These are phyloP conservation scores for Falco naumanni DNA, from an alignment of 2,797 vertebrate genomes.

Conservation along the genomic window DNA sequence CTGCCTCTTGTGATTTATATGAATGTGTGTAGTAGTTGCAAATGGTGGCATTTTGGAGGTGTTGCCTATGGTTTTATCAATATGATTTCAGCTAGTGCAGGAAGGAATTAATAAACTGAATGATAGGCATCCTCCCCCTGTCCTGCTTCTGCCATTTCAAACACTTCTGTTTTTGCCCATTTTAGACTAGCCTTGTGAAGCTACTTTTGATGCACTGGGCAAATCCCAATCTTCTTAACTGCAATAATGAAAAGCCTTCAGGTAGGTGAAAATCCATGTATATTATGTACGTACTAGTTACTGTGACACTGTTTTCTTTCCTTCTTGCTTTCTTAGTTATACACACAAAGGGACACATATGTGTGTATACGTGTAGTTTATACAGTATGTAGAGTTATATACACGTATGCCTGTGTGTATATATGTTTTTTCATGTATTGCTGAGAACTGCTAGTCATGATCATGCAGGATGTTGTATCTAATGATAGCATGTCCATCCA, in stretches of 20 bases:
- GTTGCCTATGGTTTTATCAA: background rate
- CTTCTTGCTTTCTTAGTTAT: background rate
- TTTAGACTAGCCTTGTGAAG: conserved; percentile 88
- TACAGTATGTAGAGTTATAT: background rate
- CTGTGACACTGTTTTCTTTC: background rate
- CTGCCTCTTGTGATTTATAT: background rate
- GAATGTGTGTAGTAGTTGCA: background rate
- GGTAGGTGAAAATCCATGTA: conserved; percentile 76
- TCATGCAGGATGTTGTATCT: background rate
- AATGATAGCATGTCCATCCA: background rate
- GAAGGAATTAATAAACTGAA: background rate
- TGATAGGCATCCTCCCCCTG: background rate
- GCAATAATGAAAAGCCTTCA: conserved; percentile 92
- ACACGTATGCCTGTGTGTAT: rapidly evolving
- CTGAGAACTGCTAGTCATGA: background rate
- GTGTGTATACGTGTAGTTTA: background rate
- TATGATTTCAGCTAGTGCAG: background rate
- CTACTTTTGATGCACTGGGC: conserved; percentile 87
- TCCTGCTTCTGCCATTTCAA: background rate
- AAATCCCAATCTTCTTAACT: conserved; percentile 89
- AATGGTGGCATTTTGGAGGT: background rate
- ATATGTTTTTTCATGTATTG: background rate
- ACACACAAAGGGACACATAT: background rate
- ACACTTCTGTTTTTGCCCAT: background rate
- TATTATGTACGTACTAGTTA: background rate